Evolutionary conservation across 2,888 invertebrate species (phyloP).

Genomic region (Geotrupes spiniger): DNA sequence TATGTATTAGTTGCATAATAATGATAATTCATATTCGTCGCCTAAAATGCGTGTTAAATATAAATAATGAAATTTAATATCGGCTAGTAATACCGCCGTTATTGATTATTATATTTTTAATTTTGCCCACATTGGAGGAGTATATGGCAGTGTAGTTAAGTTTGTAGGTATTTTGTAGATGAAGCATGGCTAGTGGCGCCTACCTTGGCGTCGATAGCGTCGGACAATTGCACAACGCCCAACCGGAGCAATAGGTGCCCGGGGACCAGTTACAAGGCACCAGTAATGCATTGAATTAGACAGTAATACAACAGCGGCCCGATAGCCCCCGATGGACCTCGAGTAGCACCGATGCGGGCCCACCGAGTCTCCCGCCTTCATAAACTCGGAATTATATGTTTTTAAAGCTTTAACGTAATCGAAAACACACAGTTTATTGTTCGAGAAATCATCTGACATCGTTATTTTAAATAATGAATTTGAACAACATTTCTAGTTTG

Average conservation of each 20-base stretch:
- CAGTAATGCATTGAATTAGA: constrained; percentile 60
- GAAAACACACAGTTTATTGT: constrained; percentile 23
- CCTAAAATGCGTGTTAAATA: too few species aligned
- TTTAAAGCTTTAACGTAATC: constrained; percentile 29
- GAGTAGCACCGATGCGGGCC: constrained; percentile 35
- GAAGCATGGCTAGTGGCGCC: constrained; percentile 34
- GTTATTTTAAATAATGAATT: too few species aligned
- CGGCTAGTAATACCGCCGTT: not conserved
- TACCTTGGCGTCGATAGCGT: constrained; percentile 42
- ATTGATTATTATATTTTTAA: constrained; percentile 1
- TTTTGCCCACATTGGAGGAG: not conserved
- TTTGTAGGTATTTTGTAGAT: constrained; percentile 13
- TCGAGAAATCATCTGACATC: not conserved
- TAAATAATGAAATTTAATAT: constrained; percentile 3
- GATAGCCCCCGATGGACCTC: constrained; percentile 42
- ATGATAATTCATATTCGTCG: too few species aligned
- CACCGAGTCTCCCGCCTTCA: constrained; percentile 33
- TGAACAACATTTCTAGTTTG: too few species aligned
- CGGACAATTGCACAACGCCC: constrained; percentile 48
- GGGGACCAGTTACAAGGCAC: constrained; percentile 51
- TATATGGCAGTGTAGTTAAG: constrained; percentile 5
- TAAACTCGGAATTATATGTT: constrained; percentile 36
- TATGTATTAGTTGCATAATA: too few species aligned
- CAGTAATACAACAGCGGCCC: constrained; percentile 54
- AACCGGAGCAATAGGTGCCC: constrained; percentile 48